phyloP scores from a whole-genome alignment of 2,113 vertebrate species.

The Lepus europaeus region DNA sequence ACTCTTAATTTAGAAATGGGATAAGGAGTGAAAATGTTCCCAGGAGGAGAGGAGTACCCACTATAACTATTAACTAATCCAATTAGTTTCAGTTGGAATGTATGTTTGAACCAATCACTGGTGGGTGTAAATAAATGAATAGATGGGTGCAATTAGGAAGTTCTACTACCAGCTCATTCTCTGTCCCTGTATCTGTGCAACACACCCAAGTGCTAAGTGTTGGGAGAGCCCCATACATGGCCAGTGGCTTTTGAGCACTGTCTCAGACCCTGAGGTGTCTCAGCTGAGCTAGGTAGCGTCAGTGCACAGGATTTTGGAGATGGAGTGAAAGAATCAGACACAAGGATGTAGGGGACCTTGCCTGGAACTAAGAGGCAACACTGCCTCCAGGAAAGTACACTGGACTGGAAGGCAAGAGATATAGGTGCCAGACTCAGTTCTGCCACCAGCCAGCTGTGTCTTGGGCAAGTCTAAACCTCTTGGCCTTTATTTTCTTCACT shows the following conservation, averaged over 20 bases:
- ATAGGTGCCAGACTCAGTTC: background rate
- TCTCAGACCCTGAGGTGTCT: background rate
- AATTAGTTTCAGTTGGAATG: background rate
- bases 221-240: background rate
- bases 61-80: background rate
- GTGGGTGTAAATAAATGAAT: background rate
- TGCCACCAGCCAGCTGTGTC: background rate
- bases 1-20: background rate
- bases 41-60: background rate
- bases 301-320: background rate
- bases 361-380: background rate
- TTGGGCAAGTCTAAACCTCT: background rate
- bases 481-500: background rate
- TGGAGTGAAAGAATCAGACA: background rate
- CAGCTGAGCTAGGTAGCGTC: background rate
- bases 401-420: background rate
- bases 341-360: background rate
- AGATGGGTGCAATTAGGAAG: background rate
- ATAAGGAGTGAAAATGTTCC: background rate
- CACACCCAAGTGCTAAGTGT: background rate
- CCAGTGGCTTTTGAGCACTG: background rate
- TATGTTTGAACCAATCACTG: background rate
- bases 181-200: background rate
- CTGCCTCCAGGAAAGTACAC: background rate
- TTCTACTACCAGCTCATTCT: background rate